Conservation (phyloP, 2,888 invertebrate genomes). For the Halictus quadricinctus region DNA sequence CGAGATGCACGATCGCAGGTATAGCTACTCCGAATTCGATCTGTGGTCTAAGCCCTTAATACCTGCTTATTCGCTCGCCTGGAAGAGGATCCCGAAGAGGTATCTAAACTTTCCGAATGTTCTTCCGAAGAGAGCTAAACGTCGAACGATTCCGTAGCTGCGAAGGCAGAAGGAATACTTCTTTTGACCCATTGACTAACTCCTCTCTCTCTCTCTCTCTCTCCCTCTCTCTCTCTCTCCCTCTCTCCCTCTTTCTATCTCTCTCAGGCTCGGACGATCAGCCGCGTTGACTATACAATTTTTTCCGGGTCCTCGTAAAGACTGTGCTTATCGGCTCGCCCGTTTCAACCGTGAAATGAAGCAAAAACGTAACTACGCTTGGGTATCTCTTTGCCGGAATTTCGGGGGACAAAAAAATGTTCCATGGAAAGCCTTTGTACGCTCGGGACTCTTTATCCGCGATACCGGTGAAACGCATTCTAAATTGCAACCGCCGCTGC, state of each 20-base stretch:
- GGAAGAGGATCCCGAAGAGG: constrained; percentile 71
- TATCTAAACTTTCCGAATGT: constrained; percentile 76
- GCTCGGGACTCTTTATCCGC: neutral
- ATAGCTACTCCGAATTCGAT: constrained; percentile 69
- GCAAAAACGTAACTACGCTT: constrained; percentile 31
- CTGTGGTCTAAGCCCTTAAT: constrained; percentile 76
- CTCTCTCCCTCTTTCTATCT: no score
- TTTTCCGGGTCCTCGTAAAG: constrained; percentile 2
- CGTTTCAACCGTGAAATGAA: constrained; percentile 3
- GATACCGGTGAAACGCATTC: neutral
- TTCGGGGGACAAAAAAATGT: neutral
- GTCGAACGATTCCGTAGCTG: constrained; percentile 64
- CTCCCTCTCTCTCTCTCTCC: no score
- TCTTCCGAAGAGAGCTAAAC: constrained; percentile 68
- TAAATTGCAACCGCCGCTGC: neutral
- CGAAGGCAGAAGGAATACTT: constrained; percentile 50
- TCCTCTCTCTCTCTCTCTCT: neutral
- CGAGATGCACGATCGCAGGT: constrained; percentile 60
- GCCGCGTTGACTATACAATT: constrained; percentile 24
- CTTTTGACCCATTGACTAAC: constrained; percentile 64
- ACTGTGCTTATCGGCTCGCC: constrained; percentile 5
- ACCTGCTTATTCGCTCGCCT: constrained; percentile 76
- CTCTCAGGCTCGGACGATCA: constrained; percentile 36
- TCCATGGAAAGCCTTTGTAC: neutral
- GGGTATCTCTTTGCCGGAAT: constrained; percentile 15